Percentiles rank a stretch among this genome's conserved stretches.
phyloP scores from a whole-genome alignment of 2,888 invertebrate species.

The Eustalomyia histrio region DNA sequence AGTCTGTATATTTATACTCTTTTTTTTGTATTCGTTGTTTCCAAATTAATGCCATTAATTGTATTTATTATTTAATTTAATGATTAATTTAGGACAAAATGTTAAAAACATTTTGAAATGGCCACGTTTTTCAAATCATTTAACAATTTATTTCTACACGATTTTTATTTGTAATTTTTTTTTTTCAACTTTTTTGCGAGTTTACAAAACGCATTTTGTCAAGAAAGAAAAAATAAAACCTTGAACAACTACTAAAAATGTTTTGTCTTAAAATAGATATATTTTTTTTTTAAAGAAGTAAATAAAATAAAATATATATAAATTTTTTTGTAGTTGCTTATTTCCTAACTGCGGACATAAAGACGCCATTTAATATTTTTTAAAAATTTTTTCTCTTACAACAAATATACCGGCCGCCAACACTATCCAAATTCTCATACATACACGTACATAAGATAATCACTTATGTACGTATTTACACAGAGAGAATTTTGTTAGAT shows the following conservation, averaged over 20 bases:
- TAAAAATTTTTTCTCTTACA: neutral
- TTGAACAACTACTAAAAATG: neutral
- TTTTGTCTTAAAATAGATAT: slow-evolving; percentile 18
- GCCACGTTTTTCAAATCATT: slow-evolving; percentile 17
- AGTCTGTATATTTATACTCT: neutral
- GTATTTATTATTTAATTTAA: slow-evolving; percentile 2
- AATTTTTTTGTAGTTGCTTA: slow-evolving; percentile 41
- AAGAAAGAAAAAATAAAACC: slow-evolving; percentile 11
- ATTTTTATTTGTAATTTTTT: neutral
- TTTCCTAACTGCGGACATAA: slow-evolving; percentile 28
- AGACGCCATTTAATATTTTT: slow-evolving; percentile 52
- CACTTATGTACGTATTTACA: too few relatives aligned
- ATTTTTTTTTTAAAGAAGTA: slow-evolving; percentile 7
- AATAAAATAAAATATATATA: slow-evolving; percentile 49
- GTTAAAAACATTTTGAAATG: slow-evolving; percentile 8
- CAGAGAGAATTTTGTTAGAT: too few relatives aligned
- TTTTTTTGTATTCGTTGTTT: neutral
- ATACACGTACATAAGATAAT: neutral
- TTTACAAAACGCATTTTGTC: slow-evolving; percentile 14
- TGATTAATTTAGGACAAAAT: neutral
- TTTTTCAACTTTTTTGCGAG: neutral
- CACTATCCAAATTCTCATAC: neutral
- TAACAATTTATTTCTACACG: slow-evolving; percentile 2
- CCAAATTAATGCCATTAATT: neutral
- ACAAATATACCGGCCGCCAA: neutral